Evolutionary conservation across 2,888 invertebrate genomes (phyloP).

Genomic region (Amphimallon solstitiale): DNA sequence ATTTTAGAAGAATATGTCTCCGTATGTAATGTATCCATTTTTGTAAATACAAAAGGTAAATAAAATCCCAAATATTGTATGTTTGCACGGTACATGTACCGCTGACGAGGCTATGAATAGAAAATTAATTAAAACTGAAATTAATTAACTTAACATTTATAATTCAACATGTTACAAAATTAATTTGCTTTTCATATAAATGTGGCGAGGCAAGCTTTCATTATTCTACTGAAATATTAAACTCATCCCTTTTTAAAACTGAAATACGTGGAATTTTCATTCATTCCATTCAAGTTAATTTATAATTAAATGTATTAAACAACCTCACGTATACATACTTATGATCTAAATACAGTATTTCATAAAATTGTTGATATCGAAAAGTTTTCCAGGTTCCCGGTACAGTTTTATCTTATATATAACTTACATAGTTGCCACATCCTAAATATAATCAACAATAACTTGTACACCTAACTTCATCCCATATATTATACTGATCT

Average conservation of each 20-base stretch:
- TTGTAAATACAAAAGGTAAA: slow-evolving; percentile 16
- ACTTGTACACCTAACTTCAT: too few relatives aligned
- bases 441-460: too few relatives aligned
- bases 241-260: not conserved
- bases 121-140: slow-evolving; percentile 53
- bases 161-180: slow-evolving; percentile 45
- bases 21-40: slow-evolving; percentile 7
- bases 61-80: slow-evolving; percentile 19
- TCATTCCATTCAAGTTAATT: too few relatives aligned
- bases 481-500: too few relatives aligned
- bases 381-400: too few relatives aligned
- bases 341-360: too few relatives aligned
- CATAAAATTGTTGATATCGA: too few relatives aligned
- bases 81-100: not conserved
- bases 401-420: too few relatives aligned
- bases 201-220: not conserved
- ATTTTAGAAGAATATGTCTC: not conserved
- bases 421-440: too few relatives aligned
- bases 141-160: slow-evolving; percentile 52
- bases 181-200: slow-evolving; percentile 25
- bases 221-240: not conserved
- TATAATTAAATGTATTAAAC: too few relatives aligned
- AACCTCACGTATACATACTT: too few relatives aligned
- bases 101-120: slow-evolving; percentile 47
- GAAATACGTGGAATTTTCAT: too few relatives aligned